A percentile compares a stretch with the other conserved stretches of the same genome.
phyloP scores from a whole-genome alignment of 2,797 vertebrate genomes.

The Siniperca obscura region DNA sequence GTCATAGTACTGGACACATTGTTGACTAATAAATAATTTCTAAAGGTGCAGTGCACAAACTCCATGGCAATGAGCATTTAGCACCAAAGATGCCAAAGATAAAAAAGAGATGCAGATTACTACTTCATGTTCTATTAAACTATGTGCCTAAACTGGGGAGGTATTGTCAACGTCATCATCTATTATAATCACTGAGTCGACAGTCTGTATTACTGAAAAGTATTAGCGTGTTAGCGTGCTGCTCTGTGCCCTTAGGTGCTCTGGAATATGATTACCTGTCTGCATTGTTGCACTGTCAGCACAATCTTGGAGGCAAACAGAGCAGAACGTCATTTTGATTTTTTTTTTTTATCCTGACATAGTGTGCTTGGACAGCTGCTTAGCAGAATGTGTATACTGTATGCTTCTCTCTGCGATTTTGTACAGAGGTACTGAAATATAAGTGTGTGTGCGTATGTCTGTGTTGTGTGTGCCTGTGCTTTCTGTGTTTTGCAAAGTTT shows the following conservation, averaged over 20 bases:
- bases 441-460: neutral
- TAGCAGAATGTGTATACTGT: conserved; percentile 25
- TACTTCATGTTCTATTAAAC: conserved; percentile 30
- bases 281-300: conserved; percentile 64
- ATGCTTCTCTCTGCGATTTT: conserved; percentile 1
- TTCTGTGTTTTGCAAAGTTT: neutral
- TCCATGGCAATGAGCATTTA: neutral
- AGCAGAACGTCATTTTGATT: conserved; percentile 48
- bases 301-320: conserved; percentile 50
- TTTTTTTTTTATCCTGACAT: conserved; percentile 28
- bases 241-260: conserved; percentile 56
- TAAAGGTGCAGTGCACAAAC: neutral
- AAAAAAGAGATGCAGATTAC: conserved; percentile 23
- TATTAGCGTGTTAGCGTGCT: conserved; percentile 41
- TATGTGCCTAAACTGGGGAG: conserved; percentile 15
- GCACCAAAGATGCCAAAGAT: neutral
- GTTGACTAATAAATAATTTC: conserved; percentile 1
- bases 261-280: conserved; percentile 65
- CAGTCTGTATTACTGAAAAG: conserved; percentile 46
- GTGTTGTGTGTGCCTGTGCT: neutral
- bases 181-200: conserved; percentile 45
- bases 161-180: conserved; percentile 46
- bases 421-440: neutral
- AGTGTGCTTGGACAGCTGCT: conserved; percentile 44
- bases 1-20: neutral